Conservation (phyloP, 2,888 invertebrate species). For the Sisyra terminalis region DNA sequence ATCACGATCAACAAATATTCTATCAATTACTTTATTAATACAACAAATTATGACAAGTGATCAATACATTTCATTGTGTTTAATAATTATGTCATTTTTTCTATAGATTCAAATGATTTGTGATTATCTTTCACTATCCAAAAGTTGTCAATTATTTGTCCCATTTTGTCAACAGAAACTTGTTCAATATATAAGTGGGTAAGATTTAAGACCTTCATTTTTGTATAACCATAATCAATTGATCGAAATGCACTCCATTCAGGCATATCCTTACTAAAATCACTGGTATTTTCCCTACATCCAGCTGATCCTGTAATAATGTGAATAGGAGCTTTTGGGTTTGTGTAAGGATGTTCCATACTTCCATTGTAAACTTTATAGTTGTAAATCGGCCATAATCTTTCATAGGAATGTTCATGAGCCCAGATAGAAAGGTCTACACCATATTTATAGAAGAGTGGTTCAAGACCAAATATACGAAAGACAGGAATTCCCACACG, state of each 20-base stretch:
- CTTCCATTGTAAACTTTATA: conserved; percentile 55
- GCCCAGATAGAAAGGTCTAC: conserved; percentile 94
- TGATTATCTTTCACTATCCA: conserved; percentile 45
- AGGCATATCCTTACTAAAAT: conserved; percentile 31
- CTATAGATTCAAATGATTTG: conserved; percentile 17
- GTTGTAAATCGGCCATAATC: conserved; percentile 89
- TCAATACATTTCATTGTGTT: too few relatives aligned
- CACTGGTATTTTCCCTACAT: conserved; percentile 66
- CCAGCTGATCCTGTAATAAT: conserved; percentile 81
- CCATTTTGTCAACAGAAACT: conserved; percentile 55
- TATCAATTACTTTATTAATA: too few relatives aligned
- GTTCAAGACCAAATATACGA: conserved; percentile 55
- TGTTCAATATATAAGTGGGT: conserved; percentile 85
- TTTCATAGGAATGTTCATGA: conserved; percentile 95
- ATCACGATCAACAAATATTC: too few relatives aligned
- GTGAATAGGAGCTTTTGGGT: conserved; percentile 74
- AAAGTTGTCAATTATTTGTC: conserved; percentile 48
- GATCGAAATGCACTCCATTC: conserved; percentile 76
- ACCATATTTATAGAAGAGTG: conserved; percentile 69
- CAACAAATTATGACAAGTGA: too few relatives aligned
- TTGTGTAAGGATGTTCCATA: conserved; percentile 44
- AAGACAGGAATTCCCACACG: conserved; percentile 42
- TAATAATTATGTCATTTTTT: background rate
- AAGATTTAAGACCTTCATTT: conserved; percentile 59
- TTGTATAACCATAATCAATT: conserved; percentile 82